Conservation (phyloP, 2,113 vertebrate genomes). For the Origma solitaria region DNA sequence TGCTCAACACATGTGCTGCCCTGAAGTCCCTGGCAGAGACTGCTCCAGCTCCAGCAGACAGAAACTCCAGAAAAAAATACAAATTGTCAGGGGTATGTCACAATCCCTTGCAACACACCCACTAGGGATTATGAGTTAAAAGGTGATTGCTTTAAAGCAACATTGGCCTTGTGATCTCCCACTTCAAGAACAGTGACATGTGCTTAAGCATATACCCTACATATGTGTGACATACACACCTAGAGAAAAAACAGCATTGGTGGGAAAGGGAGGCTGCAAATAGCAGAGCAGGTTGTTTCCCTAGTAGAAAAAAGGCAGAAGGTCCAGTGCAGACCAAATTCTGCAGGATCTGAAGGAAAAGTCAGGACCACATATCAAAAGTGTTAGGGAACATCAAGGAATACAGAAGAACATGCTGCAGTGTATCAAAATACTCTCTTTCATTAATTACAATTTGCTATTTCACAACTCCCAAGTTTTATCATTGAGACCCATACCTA, state of each 20-base stretch:
- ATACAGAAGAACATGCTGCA: neutral
- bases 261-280: neutral
- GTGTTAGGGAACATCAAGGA: neutral
- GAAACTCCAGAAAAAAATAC: neutral
- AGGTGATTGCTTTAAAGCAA: neutral
- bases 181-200: neutral
- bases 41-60: neutral
- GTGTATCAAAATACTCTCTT: neutral
- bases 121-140: neutral
- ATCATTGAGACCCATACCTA: neutral
- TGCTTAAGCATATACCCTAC: rapidly evolving
- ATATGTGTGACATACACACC: too few species aligned
- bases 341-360: neutral
- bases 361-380: neutral
- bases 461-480: neutral
- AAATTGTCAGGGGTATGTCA: neutral
- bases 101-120: neutral
- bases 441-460: neutral
- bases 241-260: neutral
- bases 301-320: neutral
- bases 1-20: neutral
- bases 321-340: neutral
- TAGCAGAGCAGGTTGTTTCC: neutral
- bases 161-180: neutral
- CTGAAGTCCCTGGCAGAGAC: neutral